These are phyloP conservation scores for Sisor rabdophorus DNA, from an alignment of 2,113 vertebrate genomes.

Conservation along the genomic window DNA sequence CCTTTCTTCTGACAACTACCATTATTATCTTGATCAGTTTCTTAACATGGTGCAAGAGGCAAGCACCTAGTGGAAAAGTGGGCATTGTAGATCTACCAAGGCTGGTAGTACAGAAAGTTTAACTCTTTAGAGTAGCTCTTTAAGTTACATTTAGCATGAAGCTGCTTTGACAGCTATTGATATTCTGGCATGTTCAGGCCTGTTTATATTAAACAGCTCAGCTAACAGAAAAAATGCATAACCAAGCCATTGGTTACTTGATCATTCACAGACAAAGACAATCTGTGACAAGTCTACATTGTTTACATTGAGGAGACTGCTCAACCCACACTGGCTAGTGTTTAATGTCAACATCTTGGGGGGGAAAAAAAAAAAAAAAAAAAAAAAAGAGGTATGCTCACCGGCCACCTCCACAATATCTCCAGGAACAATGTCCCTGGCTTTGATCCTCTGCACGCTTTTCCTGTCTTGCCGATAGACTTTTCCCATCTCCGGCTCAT, in stretches of 20 bases:
- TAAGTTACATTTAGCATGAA: not conserved
- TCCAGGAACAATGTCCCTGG: slow-evolving; percentile 92
- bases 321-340: not conserved
- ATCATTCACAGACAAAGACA: too few relatives aligned
- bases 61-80: not conserved
- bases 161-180: too few relatives aligned
- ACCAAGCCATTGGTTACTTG: too few relatives aligned
- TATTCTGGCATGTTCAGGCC: not conserved
- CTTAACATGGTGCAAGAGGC: slow-evolving; percentile 8
- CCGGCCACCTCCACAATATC: slow-evolving; percentile 98
- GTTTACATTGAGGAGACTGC: not conserved
- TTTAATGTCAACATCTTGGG: slow-evolving; percentile 3
- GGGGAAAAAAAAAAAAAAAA: not conserved
- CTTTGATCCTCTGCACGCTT: slow-evolving; percentile 95
- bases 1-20: not conserved
- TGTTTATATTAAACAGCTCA: not conserved
- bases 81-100: not conserved
- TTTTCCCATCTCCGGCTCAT: slow-evolving; percentile 98
- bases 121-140: not conserved
- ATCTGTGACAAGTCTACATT: slow-evolving; percentile 3
- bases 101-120: not conserved
- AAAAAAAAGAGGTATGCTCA: slow-evolving; percentile 59
- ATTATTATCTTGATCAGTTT: not conserved
- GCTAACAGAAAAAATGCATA: too few relatives aligned
- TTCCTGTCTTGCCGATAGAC: slow-evolving; percentile 96